A percentile compares a stretch with the other conserved stretches of the same genome.
phyloP scores from a whole-genome alignment of 2,113 vertebrate genomes.

The Pterocles gutturalis region DNA sequence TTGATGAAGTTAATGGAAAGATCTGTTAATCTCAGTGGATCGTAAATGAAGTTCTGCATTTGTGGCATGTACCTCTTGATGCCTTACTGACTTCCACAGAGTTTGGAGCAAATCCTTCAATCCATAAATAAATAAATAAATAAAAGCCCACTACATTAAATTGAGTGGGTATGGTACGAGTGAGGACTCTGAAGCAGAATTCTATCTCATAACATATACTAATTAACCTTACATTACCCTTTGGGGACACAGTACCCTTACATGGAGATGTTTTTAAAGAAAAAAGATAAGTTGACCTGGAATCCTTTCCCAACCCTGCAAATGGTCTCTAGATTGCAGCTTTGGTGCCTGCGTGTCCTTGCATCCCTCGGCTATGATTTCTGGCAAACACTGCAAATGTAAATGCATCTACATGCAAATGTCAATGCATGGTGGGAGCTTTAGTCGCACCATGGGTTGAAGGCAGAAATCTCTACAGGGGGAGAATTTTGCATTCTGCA shows the following conservation, averaged over 20 bases:
- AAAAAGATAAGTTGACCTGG: not conserved
- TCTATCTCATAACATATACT: not conserved
- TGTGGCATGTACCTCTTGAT: not conserved
- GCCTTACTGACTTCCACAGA: not conserved
- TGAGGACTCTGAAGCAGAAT: not conserved
- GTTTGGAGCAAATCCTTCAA: not conserved
- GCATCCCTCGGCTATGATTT: not conserved
- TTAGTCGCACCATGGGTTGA: fast-evolving
- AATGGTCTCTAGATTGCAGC: not conserved
- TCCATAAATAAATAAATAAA: not conserved
- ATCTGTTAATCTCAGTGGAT: not conserved
- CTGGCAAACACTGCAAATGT: not conserved
- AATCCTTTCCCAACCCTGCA: not conserved
- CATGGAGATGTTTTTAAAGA: not conserved
- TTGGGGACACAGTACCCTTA: not conserved
- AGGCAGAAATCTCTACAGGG: not conserved
- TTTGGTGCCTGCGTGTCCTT: not conserved
- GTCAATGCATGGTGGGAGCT: not conserved
- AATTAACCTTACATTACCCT: not conserved
- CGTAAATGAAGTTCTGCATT: not conserved
- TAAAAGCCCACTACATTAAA: not conserved
- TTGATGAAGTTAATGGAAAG: not conserved
- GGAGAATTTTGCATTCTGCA: not conserved
- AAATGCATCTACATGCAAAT: not conserved
- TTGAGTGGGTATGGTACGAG: not conserved